Conservation (phyloP, 2,888 invertebrate species). For the Crematogaster levior region DNA sequence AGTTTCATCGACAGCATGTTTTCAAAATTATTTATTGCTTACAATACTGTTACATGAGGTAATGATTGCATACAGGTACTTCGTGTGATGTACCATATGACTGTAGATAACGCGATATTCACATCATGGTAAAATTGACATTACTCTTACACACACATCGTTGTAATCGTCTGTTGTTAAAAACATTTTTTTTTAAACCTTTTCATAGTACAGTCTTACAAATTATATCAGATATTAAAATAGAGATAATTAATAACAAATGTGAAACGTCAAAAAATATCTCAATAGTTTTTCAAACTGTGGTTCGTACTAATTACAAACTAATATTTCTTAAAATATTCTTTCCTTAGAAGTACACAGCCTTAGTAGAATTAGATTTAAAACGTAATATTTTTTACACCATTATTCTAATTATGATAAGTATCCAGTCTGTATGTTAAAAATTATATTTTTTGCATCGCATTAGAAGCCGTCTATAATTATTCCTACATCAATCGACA, state of each 20-base stretch:
- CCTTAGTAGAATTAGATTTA: slow-evolving; percentile 5
- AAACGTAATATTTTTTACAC: not conserved
- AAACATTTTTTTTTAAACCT: not conserved
- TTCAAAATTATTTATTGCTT: slow-evolving; percentile 21
- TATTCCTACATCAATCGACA: not conserved
- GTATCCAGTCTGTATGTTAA: not conserved
- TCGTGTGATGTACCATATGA: not conserved
- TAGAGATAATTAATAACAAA: not conserved
- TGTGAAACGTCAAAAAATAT: not conserved
- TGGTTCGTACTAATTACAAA: not conserved
- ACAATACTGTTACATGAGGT: slow-evolving; percentile 21
- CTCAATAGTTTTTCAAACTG: not conserved
- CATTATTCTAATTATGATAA: not conserved
- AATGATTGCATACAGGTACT: slow-evolving; percentile 13
- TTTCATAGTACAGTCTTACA: not conserved
- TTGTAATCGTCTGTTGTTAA: not conserved
- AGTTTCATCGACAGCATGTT: not conserved
- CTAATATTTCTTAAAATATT: not conserved
- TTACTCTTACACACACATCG: not conserved
- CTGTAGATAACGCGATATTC: not conserved
- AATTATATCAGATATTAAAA: not conserved
- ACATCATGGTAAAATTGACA: not conserved
- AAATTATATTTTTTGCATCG: not conserved
- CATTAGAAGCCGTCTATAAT: not conserved
- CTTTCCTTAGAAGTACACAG: not conserved